Conservation (phyloP, 2,888 invertebrate species). For the Megalurothrips usitatus region DNA sequence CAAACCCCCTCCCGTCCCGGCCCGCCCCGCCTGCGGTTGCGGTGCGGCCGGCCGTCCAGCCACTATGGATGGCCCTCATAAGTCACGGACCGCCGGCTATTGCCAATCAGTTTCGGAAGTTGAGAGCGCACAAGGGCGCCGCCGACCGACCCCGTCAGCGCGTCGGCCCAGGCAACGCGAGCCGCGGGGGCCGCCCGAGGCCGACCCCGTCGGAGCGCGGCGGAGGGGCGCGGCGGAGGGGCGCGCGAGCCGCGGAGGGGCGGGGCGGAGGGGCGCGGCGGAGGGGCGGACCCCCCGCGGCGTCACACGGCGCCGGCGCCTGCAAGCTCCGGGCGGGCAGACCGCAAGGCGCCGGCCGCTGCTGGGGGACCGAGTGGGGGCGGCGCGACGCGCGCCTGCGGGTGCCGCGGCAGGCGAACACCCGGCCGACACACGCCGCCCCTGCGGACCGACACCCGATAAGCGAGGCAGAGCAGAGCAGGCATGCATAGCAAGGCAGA, state of each 20-base stretch:
- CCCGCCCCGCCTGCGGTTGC: not conserved
- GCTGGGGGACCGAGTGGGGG: no score
- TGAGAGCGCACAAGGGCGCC: not conserved
- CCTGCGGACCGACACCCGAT: not conserved
- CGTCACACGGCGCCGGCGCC: no score
- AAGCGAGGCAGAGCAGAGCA: not conserved
- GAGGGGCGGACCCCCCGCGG: not conserved
- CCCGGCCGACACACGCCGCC: no score
- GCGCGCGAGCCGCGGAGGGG: no score
- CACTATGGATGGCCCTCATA: conserved; percentile 24
- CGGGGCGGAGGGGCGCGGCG: not conserved
- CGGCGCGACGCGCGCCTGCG: no score
- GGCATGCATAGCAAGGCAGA: not conserved
- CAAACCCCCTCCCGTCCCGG: not conserved
- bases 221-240: no score
- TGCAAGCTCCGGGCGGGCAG: not conserved
- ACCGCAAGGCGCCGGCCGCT: not conserved
- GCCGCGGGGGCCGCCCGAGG: not conserved
- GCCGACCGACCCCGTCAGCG: no score
- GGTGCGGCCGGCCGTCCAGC: not conserved
- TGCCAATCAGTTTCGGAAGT: conserved; percentile 22
- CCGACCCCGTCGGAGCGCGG: not conserved
- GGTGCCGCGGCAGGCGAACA: no score
- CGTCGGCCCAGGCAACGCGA: not conserved
- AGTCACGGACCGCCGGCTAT: conserved; percentile 8